Evolutionary conservation across 64 coral and sea anemone species (phyloP), one percentile per base, ranked within the genome.

Genomic region (Actinia tenebrosa): DNA sequence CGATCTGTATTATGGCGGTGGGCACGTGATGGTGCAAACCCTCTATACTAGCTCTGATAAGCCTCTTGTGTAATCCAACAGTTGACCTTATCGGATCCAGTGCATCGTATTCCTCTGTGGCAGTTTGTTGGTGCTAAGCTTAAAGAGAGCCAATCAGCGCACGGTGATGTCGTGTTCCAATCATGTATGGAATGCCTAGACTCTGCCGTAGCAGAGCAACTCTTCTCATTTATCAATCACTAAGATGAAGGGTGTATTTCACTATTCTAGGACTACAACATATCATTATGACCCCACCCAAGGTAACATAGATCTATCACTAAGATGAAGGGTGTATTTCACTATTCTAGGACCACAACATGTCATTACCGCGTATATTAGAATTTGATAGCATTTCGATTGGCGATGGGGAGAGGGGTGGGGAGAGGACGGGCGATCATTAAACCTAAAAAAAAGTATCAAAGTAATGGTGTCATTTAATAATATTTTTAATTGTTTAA

Each of bases 61-160:
- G 14, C 11, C 5, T 14, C 69, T 81, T 4, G 8, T 50, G 10
- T 86, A 13, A 56, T 80, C 66, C 86, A 89, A 30, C 54, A 96
- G 91, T 66, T 96, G 19, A 86, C 90, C 20, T 81, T 89, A 16
- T 90, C 91, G 60, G 91, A 93, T 59, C 94, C 94, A 80, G 88
- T 96, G 44, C 91, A 96, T 86, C 86, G 91, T 46, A 63, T 83
- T 87, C 88, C 94, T 60, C 71, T 96, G 16, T 89, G 91, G 82
- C 88, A 88, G 59, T 96, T 93, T 80, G 94, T 96, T 15, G 87
- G 94, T 27, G 84, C 44, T 69, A 96, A 96, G 69, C 53, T 96
- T 22, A 78, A 89, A 53, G 94, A 96, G 42, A 90, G 94, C 64
- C 94, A 87, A 53, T 68, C 56, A 11, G 80, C 86, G 23, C 88